Conservation (phyloP, 2,888 invertebrate species). For the Didymodactylos carnosus region DNA sequence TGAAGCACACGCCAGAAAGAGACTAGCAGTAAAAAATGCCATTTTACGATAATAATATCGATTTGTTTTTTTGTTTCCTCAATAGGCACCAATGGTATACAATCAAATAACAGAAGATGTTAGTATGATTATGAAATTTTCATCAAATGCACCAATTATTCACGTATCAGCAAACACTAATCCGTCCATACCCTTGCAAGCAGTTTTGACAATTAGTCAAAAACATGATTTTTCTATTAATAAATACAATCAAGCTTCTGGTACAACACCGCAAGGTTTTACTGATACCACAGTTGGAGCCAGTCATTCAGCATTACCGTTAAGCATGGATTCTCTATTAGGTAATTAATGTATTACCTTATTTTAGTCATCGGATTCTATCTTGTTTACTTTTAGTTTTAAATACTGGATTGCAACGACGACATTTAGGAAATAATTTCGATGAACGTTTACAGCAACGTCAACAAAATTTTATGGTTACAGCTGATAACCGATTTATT, state of each 20-base stretch:
- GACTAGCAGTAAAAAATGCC: too few relatives aligned
- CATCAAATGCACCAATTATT: constrained; percentile 77
- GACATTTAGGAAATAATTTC: constrained; percentile 90
- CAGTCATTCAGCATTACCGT: too few relatives aligned
- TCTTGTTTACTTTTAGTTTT: constrained; percentile 6
- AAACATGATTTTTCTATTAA: constrained; percentile 92
- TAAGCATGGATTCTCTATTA: not conserved
- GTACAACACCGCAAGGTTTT: constrained; percentile 19
- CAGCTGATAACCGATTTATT: constrained; percentile 82
- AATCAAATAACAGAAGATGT: constrained; percentile 56
- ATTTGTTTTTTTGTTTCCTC: too few relatives aligned
- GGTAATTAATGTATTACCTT: not conserved
- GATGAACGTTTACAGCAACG: constrained; percentile 80
- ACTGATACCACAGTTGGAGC: not conserved
- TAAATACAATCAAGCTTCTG: constrained; percentile 53
- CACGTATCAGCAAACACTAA: not conserved
- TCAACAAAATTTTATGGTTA: constrained; percentile 67
- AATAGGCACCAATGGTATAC: constrained; percentile 8
- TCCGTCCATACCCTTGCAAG: constrained; percentile 19
- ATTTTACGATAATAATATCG: too few relatives aligned
- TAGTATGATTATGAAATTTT: constrained; percentile 95
- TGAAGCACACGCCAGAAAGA: too few relatives aligned
- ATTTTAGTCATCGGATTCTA: not conserved
- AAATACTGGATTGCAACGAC: constrained; percentile 35
- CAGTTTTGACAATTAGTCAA: constrained; percentile 64